Base-by-base conservation (phyloP, 2,797 vertebrate species). In the Buceros bicornis region DNA sequence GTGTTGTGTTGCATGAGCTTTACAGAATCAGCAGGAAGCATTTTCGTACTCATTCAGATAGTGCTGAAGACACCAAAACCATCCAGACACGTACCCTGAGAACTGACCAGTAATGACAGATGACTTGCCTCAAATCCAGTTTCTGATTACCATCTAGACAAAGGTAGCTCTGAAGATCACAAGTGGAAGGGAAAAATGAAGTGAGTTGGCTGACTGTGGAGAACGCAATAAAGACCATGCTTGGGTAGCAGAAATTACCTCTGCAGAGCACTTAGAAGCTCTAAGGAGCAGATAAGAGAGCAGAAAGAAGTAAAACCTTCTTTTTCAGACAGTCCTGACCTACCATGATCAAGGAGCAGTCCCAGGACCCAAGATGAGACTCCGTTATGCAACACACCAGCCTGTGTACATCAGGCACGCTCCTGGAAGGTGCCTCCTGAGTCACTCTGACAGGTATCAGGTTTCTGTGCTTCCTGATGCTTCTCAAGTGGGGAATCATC, bases 371-470 rank as follows among this genome's bases (percentile, higher is more conserved):
- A 54, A 80, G 26, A 25, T 18, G 7, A 69, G 69, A n/a, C 12
- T 66, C 62, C 31, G 6, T 74, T 5, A 25, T 1, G 29, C 67
- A 79, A 40, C 21, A 8, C 2, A 14, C n/a, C 56, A 58, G n/a
- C 40, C 35, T 25, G 40, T 0, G 3, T 35, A 42, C 18, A 19
- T 14, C 4, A 35, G 29, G 14, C 11, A 33, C 1, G 1, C 40
- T 71, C 47, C 60, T 37, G 22, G 35, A 78, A 61, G 54, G 4
- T 0, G 3, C 25, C 37, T 54, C 33, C 47, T 57, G 42, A 64
- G 40, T 28, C 3, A 17, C 72, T 6, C n/a, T 3, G 15, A 37
- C 70, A 60, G 28, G 43, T 48, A 18, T 37, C 12, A 37, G 17
- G 51, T 33, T 61, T 28, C n/a, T 56, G 14, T 12, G 48, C 35